A percentile compares a stretch with the other conserved stretches of the same genome.
Conservation (phyloP, 2,113 vertebrate species). For the Monopterus albus region DNA sequence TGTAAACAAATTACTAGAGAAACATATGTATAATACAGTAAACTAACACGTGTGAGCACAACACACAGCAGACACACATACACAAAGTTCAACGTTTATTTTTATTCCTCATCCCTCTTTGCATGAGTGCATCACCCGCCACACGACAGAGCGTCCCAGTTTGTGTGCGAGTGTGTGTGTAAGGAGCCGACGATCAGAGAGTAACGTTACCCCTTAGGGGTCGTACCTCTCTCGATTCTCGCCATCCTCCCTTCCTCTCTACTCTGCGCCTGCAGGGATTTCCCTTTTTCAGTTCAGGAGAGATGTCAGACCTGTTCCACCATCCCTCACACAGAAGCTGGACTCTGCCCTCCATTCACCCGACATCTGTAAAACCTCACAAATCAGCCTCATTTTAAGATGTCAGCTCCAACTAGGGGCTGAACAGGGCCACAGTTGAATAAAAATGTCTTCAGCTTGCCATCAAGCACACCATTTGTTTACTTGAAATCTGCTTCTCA, state of each 20-base stretch:
- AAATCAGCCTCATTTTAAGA: slow-evolving; percentile 40
- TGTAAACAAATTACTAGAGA: slow-evolving; percentile 17
- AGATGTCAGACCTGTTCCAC: slow-evolving; percentile 73
- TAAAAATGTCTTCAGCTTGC: slow-evolving; percentile 16
- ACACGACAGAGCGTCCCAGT: slow-evolving; percentile 57
- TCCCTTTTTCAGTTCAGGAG: slow-evolving; percentile 77
- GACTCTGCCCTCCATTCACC: slow-evolving; percentile 55
- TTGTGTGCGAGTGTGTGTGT: slow-evolving; percentile 58
- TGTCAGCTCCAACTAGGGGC: slow-evolving; percentile 15
- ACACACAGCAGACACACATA: slow-evolving; percentile 39
- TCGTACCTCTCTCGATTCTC: slow-evolving; percentile 66
- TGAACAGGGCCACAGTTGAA: slow-evolving; percentile 11
- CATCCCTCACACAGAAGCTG: slow-evolving; percentile 61
- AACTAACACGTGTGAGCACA: slow-evolving; percentile 17
- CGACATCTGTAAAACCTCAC: slow-evolving; percentile 56
- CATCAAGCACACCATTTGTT: not conserved
- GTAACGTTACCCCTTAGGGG: slow-evolving; percentile 76
- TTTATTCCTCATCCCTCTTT: slow-evolving; percentile 71
- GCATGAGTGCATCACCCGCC: slow-evolving; percentile 72
- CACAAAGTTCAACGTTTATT: slow-evolving; percentile 61
- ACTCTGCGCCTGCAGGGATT: slow-evolving; percentile 73
- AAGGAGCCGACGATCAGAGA: slow-evolving; percentile 69
- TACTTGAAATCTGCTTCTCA: not conserved
- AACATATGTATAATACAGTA: too few species aligned
- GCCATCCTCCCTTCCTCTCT: slow-evolving; percentile 59